Conservation (phyloP, 2,888 invertebrate genomes). For the Odontomyia ornata region DNA sequence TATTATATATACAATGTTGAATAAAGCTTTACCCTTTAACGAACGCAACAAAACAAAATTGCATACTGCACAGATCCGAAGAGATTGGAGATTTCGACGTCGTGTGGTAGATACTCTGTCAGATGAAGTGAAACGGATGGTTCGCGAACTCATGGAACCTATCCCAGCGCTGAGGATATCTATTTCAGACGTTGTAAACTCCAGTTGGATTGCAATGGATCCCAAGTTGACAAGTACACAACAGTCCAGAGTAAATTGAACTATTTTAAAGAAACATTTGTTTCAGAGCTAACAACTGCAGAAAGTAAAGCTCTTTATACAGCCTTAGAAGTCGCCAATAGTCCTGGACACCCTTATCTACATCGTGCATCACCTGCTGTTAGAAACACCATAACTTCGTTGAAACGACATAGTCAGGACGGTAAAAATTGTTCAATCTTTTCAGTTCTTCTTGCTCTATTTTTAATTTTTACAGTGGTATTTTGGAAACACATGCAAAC, state of each 20-base stretch:
- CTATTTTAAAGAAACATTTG: neutral
- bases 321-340: neutral
- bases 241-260: too few relatives aligned
- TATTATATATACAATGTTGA: constrained; percentile 83
- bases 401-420: neutral
- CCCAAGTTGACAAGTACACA: constrained; percentile 67
- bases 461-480: neutral
- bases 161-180: constrained; percentile 70
- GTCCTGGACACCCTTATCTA: too few relatives aligned
- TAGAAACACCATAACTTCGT: too few relatives aligned
- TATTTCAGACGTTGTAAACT: constrained; percentile 67
- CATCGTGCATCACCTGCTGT: neutral
- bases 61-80: constrained; percentile 67
- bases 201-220: constrained; percentile 76
- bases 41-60: constrained; percentile 69
- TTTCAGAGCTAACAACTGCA: neutral
- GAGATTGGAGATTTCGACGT: constrained; percentile 75
- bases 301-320: neutral
- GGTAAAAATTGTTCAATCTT: neutral
- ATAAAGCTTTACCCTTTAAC: constrained; percentile 84
- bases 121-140: constrained; percentile 71
- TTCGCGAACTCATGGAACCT: constrained; percentile 74
- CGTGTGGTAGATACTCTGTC: constrained; percentile 70
- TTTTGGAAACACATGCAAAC: constrained; percentile 16
- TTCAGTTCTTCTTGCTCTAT: neutral